Evolutionary conservation across 1,140 invertebrate genomes (phyloP).

Genomic region (Drosophila repletoides): DNA sequence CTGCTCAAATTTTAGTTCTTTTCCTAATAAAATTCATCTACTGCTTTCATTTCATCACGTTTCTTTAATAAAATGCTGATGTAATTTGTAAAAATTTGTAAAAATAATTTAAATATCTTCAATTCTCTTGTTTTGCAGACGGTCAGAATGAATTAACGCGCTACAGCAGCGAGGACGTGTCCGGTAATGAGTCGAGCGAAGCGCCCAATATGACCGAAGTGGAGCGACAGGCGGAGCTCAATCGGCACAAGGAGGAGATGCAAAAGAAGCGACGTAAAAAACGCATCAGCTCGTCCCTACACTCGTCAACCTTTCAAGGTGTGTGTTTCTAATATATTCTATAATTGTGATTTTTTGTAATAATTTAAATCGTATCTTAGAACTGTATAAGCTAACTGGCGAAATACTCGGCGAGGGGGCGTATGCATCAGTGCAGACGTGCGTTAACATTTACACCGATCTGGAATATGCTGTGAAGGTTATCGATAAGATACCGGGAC

Average conservation of each 20-base stretch:
- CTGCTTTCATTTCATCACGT: conserved; percentile 2
- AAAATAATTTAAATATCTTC: background rate
- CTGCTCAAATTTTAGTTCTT: background rate
- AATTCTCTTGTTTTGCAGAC: conserved; percentile 44
- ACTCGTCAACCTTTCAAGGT: conserved; percentile 95
- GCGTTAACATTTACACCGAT: conserved; percentile 94
- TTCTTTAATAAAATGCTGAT: background rate
- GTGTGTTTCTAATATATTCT: conserved; percentile 16
- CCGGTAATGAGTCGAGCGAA: conserved; percentile 81
- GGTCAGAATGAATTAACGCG: conserved; percentile 80
- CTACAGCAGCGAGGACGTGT: conserved; percentile 82
- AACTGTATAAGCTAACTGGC: conserved; percentile 96
- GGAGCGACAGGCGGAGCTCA: conserved; percentile 84
- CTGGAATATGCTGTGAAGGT: conserved; percentile 98
- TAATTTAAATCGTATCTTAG: conserved; percentile 83
- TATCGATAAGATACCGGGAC: conserved; percentile 96
- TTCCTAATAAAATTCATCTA: background rate
- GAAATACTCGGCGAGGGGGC: conserved; percentile 98
- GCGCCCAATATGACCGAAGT: conserved; percentile 79
- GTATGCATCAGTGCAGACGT: conserved; percentile 97
- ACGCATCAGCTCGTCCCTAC: conserved; percentile 90
- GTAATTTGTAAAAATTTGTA: background rate
- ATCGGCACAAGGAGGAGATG: conserved; percentile 92
- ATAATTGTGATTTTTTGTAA: no score
- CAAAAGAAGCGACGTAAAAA: conserved; percentile 92